Base-by-base conservation (phyloP, 2,888 invertebrate species). In the Hirtodrosophila confusa region DNA sequence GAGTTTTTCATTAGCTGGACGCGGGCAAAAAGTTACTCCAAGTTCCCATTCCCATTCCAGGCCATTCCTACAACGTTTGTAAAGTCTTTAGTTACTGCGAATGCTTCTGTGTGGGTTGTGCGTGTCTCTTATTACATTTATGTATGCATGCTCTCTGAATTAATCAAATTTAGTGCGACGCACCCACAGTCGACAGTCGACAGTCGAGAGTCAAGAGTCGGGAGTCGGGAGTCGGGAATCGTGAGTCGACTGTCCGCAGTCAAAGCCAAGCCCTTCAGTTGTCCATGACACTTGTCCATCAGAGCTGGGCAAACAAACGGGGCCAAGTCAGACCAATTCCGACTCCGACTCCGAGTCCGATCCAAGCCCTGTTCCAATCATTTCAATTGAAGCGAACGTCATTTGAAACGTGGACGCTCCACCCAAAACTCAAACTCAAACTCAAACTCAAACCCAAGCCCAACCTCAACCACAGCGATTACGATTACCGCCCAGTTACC, bases 231-330 rank as follows among this genome's bases (percentile, higher is more conserved):
- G 17, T 17, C 2, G 17, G 17, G 17, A 17, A 2, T 17, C 17
- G 17, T 1, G 40, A 49, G 36, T 33, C 40, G 29, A 12, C 12
- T 29, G 54, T 45, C 47, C 8, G 60, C 49, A 58, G 65, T 58
- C 51, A 36, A 29, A 49, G 77, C 82, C 82, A 78, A 82, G 79
- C 82, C 82, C 75, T 71, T 71, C 54, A 43, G 35, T 57, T 48
- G 73, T 48, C 69, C 82, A 72, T 82, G 84, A 85, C 84, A 83
- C 84, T 85, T 86, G 84, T 84, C 86, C 84, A 82, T 83, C 82
- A 83, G 17, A 17, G 69, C 69, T 71, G 45, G 64, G 51, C 85
- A 66, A 86, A 78, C 87, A 78, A 70, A 37, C 50, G 51, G 40
- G 49, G 67, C 72, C 55, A 71, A 76, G 72, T 76, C 72, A 40